Percentiles rank a stretch among this genome's conserved stretches.
Evolutionary conservation across 2,797 vertebrate species (phyloP).

Genomic region (Sebastes diploproa): DNA sequence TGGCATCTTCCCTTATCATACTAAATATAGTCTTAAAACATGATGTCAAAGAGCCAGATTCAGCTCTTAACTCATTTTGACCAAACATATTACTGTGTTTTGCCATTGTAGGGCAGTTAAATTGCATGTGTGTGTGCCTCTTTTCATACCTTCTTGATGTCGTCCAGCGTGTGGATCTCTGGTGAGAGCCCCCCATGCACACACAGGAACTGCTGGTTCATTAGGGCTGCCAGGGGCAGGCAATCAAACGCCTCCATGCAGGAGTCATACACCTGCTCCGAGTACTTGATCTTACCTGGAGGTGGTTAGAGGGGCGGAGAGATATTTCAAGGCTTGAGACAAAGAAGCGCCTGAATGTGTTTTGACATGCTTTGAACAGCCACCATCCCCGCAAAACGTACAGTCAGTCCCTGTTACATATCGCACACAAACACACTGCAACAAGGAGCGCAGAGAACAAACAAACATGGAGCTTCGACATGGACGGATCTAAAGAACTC

Average conservation of each 20-base stretch:
- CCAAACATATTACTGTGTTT: background rate
- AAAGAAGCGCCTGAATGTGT: conserved; percentile 12
- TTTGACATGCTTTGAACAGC: conserved; percentile 32
- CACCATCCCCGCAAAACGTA: background rate
- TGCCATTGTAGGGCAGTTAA: background rate
- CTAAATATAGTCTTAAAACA: no score
- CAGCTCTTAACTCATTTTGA: background rate
- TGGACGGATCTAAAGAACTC: conserved; percentile 3
- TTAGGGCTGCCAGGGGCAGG: conserved; percentile 86
- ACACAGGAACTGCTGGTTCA: conserved; percentile 89
- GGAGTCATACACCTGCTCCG: conserved; percentile 87
- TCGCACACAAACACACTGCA: conserved; percentile 1
- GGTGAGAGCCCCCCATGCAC: conserved; percentile 87
- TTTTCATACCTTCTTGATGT: conserved; percentile 84
- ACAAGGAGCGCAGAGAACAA: background rate
- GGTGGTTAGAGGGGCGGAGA: conserved; percentile 23
- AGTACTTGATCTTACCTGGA: conserved; percentile 89
- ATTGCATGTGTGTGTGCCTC: background rate
- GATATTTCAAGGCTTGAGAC: conserved; percentile 39
- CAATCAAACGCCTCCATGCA: conserved; percentile 90
- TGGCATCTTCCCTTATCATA: no score
- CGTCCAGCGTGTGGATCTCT: conserved; percentile 87
- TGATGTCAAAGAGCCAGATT: background rate
- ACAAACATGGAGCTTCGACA: conserved; percentile 1
- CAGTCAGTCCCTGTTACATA: conserved; percentile 18